Evolutionary conservation across 2,113 vertebrate genomes (phyloP).

Genomic region (Crypturellus undulatus): DNA sequence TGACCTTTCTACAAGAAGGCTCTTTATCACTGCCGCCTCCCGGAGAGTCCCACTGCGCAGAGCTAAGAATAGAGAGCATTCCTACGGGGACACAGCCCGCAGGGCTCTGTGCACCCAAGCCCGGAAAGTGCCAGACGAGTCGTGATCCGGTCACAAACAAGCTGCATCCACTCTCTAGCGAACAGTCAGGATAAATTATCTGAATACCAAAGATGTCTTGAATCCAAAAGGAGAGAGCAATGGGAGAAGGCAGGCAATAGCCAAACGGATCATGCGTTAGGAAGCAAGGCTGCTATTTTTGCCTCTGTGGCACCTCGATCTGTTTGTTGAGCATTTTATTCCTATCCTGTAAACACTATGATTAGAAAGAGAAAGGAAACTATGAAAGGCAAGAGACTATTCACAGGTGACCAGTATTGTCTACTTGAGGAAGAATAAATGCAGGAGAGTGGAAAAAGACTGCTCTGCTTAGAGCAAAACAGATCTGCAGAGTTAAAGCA

Average conservation of each 20-base stretch:
- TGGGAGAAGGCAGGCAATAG: background rate
- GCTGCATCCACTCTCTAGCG: background rate
- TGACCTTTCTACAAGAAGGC: background rate
- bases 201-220: background rate
- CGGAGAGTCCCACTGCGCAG: background rate
- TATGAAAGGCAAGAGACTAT: background rate
- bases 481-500: background rate
- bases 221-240: background rate
- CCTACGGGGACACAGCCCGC: background rate
- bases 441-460: background rate
- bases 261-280: background rate
- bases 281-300: background rate
- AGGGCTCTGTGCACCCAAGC: background rate
- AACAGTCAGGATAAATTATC: background rate
- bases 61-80: conserved; percentile 48
- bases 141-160: background rate
- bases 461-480: background rate
- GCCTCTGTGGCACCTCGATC: background rate
- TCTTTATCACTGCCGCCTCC: conserved; percentile 9
- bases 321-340: background rate
- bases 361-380: background rate
- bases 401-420: background rate
- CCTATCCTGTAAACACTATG: background rate
- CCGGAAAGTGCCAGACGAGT: background rate
- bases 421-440: background rate